Conservation (phyloP, 2,113 vertebrate species). For the Amphiprion percula region DNA sequence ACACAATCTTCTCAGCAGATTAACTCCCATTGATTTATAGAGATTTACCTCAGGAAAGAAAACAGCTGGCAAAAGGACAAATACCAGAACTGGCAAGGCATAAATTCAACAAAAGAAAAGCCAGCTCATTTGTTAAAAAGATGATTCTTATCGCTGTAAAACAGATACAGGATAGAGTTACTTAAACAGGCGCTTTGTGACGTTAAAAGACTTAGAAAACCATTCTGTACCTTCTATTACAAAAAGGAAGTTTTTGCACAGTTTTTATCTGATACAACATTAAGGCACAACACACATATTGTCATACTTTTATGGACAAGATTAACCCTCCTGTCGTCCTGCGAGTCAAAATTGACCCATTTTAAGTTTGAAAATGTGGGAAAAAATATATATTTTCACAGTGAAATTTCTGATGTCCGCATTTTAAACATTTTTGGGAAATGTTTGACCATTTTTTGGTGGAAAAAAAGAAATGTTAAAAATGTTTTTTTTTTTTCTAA, state of each 20-base stretch:
- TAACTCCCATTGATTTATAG: constrained; percentile 85
- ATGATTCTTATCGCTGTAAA: constrained; percentile 34
- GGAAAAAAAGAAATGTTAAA: no score
- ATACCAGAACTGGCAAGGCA: constrained; percentile 73
- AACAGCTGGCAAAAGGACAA: constrained; percentile 83
- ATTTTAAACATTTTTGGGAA: no score
- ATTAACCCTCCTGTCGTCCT: no score
- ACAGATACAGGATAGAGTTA: constrained; percentile 35
- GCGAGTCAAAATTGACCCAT: no score
- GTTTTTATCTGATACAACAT: no score
- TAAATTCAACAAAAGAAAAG: constrained; percentile 71
- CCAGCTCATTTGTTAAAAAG: constrained; percentile 71
- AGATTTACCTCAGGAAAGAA: constrained; percentile 82
- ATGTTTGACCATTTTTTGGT: no score
- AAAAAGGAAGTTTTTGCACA: not conserved
- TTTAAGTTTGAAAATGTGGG: no score
- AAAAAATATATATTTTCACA: no score
- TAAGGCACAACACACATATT: no score
- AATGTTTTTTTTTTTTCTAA: no score
- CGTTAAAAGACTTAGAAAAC: constrained; percentile 17
- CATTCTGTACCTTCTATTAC: not conserved
- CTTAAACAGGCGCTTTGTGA: not conserved
- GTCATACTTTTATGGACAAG: no score
- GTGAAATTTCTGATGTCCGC: no score
- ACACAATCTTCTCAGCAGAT: constrained; percentile 82